A percentile compares a stretch with the other conserved stretches of the same genome.
phyloP scores from a whole-genome alignment of 2,888 invertebrate species.

The Coelinius sp. region DNA sequence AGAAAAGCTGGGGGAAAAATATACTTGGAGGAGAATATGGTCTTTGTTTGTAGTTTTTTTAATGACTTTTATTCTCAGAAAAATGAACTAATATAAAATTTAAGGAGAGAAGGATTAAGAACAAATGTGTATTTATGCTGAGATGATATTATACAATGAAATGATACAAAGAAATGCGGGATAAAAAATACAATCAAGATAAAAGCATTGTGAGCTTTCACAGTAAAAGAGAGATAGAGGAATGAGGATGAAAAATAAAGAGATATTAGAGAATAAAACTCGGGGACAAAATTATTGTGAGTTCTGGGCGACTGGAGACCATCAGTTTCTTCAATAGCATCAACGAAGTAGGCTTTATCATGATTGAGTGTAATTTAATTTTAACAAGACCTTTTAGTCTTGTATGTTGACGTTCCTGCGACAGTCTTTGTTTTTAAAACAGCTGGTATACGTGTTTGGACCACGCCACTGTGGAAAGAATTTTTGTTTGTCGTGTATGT shows the following conservation, averaged over 20 bases:
- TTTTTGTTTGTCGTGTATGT: not conserved
- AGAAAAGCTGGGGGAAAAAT: not conserved
- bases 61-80: not conserved
- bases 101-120: not conserved
- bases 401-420: not conserved
- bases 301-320: not conserved
- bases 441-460: not conserved
- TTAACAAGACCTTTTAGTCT: not conserved
- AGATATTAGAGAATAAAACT: not conserved
- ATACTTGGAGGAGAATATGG: not conserved
- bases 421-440: not conserved
- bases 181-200: slow-evolving; percentile 2
- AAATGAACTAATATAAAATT: not conserved
- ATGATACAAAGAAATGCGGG: slow-evolving; percentile 2
- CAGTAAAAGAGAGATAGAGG: not conserved
- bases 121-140: not conserved
- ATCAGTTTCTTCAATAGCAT: not conserved
- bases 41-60: not conserved
- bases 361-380: not conserved
- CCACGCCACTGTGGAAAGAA: not conserved
- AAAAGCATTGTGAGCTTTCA: not conserved
- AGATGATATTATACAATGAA: not conserved
- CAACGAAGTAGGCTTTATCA: not conserved
- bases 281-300: not conserved
- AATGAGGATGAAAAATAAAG: not conserved